Percentiles rank a stretch among this genome's conserved stretches.
phyloP scores from a whole-genome alignment of 92 coral and sea anemone species.

The Palythoa heliodiscus region DNA sequence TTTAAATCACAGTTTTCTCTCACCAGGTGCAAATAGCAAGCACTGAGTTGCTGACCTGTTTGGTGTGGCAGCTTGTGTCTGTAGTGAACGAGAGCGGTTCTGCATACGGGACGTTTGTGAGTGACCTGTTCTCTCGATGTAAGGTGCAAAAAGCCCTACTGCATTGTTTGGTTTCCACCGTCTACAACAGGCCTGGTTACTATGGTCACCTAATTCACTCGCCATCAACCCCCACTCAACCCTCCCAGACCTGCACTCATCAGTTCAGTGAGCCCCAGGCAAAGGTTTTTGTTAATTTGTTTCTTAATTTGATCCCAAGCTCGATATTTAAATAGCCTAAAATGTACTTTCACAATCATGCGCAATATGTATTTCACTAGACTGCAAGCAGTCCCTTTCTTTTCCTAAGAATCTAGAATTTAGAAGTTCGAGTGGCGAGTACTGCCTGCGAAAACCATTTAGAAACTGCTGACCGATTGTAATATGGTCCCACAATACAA shows the following conservation, averaged over 20 bases:
- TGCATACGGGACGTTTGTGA: constrained; percentile 93
- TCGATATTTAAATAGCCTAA: too few relatives aligned
- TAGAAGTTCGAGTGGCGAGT: too few relatives aligned
- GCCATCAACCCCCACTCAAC: background rate
- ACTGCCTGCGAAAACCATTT: too few relatives aligned
- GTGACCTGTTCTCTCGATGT: constrained; percentile 94
- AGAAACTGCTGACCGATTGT: too few relatives aligned
- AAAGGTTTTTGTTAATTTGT: background rate
- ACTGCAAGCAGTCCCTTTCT: too few relatives aligned
- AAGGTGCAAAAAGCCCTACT: constrained; percentile 96
- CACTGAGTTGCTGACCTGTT: constrained; percentile 73
- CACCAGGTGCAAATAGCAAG: constrained; percentile 81
- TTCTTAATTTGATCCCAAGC: too few relatives aligned
- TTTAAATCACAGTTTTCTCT: background rate
- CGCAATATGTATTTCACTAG: too few relatives aligned
- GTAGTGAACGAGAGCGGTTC: constrained; percentile 92
- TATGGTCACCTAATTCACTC: constrained; percentile 15
- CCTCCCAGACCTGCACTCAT: constrained; percentile 16
- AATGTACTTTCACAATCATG: too few relatives aligned
- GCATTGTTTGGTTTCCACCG: constrained; percentile 84
- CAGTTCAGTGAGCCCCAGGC: constrained; percentile 29
- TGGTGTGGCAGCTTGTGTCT: constrained; percentile 92
- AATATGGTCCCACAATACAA: too few relatives aligned
- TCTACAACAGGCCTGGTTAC: constrained; percentile 77
- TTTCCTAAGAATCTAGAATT: too few relatives aligned